Evolutionary conservation across 1,140 invertebrate genomes (phyloP), one percentile per base, ranked within the genome.

Genomic region (Ceratina australensis): DNA sequence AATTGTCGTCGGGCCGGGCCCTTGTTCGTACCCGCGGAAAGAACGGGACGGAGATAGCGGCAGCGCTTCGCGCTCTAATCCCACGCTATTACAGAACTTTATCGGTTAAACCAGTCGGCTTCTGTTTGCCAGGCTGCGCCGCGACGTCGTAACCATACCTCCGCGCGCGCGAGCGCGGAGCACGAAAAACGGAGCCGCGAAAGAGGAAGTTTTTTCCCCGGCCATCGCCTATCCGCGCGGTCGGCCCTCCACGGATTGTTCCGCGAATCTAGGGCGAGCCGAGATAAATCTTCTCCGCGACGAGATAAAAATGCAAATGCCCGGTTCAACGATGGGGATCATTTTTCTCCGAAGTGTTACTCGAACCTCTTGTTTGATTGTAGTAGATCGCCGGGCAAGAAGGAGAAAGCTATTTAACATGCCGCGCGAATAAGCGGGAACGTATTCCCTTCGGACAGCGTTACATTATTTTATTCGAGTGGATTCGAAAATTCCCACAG

Each of bases 41-140:
- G 50, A 52, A 15, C 3, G 50, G 16, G 50, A 52, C 18, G n/a
- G 54, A 57, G 54, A 52, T 15, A 52, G 50, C 5, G 22, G 54
- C 7, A 82, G 61, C 60, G 79, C 68, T 28, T 12, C 64, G 67
- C 71, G 57, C 74, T 78, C 74, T 83, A 83, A 83, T 83, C 81
- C 80, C 10, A 50, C 75, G 52, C 64, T 78, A 81, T 82, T 83
- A 83, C 80, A 82, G 72, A 77, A 81, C 81, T 78, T 82, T 83
- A 83, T 81, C 63, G 75, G 54, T 71, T 82, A 74, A 83, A 77
- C 81, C 75, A 82, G 63, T 72, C 69, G 65, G 74, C 59, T 73
- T 67, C 47, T 73, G 69, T 83, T 82, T 83, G 69, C 69, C 69
- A 72, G 71, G 42, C 24, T 56, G 54, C n/a, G n/a, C 73, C 59